Evolutionary conservation across 2,797 vertebrate species (phyloP).

Genomic region (Rhinatrema bivittatum): DNA sequence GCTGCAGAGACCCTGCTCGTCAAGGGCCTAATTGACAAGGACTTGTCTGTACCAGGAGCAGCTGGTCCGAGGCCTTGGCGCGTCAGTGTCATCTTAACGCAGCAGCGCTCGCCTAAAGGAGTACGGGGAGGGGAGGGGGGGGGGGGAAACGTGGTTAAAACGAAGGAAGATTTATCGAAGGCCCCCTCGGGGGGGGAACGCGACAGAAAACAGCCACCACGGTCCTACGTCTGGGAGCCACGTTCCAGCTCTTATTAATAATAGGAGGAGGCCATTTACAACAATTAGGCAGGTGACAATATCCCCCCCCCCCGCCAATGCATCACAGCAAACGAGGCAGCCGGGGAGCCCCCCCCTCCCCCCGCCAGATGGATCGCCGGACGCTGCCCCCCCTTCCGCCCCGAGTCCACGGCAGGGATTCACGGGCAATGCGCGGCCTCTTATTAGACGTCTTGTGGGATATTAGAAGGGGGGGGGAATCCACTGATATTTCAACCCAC

Average conservation of each 20-base stretch:
- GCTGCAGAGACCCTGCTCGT: conserved; percentile 87
- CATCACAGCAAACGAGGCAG: conserved; percentile 52
- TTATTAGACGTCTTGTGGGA: no score
- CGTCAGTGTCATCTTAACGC: conserved; percentile 93
- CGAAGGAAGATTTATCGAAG: conserved; percentile 95
- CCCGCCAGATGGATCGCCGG: no score
- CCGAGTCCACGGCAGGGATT: not conserved
- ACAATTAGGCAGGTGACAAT: conserved; percentile 84
- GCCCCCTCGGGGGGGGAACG: conserved; percentile 85
- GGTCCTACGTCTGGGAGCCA: conserved; percentile 61
- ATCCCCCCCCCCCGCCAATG: conserved; percentile 56
- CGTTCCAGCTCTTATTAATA: conserved; percentile 73
- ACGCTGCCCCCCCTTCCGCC: not conserved
- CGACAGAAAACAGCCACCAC: conserved; percentile 78
- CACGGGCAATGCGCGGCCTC: not conserved
- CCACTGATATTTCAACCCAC: no score
- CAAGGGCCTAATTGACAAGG: conserved; percentile 99
- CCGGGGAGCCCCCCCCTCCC: not conserved
- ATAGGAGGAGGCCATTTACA: conserved; percentile 68
- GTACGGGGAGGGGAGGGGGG: no score
- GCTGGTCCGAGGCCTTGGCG: conserved; percentile 92
- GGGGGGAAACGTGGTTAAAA: conserved; percentile 92
- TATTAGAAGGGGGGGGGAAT: no score
- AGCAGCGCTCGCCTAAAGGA: conserved; percentile 87
- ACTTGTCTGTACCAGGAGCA: conserved; percentile 99